phyloP scores from a whole-genome alignment of 2,797 vertebrate species.

The Eidolon dupreanum region DNA sequence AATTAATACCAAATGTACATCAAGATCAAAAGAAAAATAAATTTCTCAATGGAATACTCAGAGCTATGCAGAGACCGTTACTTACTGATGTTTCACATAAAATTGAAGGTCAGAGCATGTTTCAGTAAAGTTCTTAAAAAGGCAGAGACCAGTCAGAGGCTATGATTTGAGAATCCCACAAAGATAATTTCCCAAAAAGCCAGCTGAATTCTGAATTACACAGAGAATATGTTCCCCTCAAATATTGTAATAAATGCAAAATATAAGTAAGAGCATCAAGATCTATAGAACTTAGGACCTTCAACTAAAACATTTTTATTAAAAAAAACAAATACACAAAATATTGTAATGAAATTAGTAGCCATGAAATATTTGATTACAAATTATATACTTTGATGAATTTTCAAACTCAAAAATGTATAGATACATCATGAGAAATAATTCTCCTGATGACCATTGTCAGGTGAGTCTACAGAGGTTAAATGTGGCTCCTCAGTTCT shows the following conservation, averaged over 20 bases:
- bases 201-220: constrained; percentile 50
- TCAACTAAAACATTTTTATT: background rate
- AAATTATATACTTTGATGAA: background rate
- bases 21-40: constrained; percentile 70
- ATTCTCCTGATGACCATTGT: background rate
- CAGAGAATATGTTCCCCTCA: background rate
- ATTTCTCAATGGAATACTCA: constrained; percentile 68
- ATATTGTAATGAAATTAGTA: background rate
- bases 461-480: background rate
- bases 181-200: constrained; percentile 40
- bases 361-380: background rate
- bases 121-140: constrained; percentile 60
- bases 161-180: constrained; percentile 62
- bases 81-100: constrained; percentile 35
- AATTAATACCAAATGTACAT: constrained; percentile 76
- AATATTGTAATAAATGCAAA: background rate
- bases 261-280: background rate
- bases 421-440: background rate
- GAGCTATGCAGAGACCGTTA: constrained; percentile 29
- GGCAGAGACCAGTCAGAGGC: constrained; percentile 21
- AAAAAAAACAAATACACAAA: background rate
- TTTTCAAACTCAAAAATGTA: constrained; percentile 17
- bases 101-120: constrained; percentile 60
- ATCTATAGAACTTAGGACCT: background rate
- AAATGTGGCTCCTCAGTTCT: background rate